These are phyloP conservation scores for Rotaria sp. DNA, from an alignment of 2,888 invertebrate genomes.

Conservation along the genomic window DNA sequence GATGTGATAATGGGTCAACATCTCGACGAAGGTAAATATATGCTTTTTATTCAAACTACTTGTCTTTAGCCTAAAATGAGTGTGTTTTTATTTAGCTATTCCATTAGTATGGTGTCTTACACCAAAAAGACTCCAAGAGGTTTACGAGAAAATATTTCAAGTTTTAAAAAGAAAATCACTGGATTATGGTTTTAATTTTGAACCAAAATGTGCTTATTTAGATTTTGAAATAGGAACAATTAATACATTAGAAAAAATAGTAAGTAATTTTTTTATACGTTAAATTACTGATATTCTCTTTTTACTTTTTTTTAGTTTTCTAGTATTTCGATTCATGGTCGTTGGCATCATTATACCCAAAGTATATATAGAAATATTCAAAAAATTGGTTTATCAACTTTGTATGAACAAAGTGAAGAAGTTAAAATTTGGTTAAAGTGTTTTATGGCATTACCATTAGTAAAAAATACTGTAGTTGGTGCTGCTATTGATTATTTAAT, in stretches of 20 bases:
- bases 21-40: background rate
- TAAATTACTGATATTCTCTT: background rate
- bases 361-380: background rate
- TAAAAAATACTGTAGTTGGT: background rate
- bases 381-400: background rate
- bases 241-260: background rate
- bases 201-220: background rate
- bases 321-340: background rate
- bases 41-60: background rate
- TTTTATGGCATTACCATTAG: background rate
- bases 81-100: background rate
- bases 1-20: slow-evolving; percentile 3
- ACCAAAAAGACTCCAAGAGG: background rate
- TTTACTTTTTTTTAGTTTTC: background rate
- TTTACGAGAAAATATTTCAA: background rate
- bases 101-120: slow-evolving; percentile 12
- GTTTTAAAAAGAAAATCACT: background rate
- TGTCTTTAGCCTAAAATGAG: background rate
- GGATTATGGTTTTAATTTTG: background rate
- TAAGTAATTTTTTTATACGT: background rate
- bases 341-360: background rate
- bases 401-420: background rate
- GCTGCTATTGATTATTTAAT: background rate
- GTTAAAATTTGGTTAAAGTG: background rate
- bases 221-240: background rate